Conservation (phyloP, 2,797 vertebrate species). For the Perdix hodgsoniae region DNA sequence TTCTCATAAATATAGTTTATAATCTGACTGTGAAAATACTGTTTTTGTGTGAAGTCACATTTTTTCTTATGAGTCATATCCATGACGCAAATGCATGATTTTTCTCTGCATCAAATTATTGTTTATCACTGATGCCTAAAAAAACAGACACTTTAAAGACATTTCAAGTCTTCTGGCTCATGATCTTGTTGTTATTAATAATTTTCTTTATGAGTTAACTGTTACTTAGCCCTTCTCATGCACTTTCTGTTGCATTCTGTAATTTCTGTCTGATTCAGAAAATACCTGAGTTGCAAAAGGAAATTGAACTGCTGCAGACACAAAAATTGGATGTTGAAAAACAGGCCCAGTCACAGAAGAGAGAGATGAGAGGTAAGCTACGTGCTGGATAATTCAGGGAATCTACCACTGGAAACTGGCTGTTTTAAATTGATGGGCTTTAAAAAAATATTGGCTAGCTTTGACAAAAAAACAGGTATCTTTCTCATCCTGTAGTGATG, state of each 20-base stretch:
- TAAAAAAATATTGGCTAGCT: neutral
- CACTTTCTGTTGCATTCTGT: neutral
- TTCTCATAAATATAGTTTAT: neutral
- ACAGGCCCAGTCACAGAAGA: conserved; percentile 86
- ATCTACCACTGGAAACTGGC: fast-evolving
- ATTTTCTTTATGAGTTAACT: neutral
- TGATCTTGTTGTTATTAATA: neutral
- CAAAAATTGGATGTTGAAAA: conserved; percentile 87
- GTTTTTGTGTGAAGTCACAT: neutral
- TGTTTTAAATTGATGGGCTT: neutral
- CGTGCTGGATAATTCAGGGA: neutral
- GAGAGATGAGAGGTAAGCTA: conserved; percentile 88
- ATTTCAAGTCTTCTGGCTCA: neutral
- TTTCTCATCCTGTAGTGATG: neutral
- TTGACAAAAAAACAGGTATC: neutral
- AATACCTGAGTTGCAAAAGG: conserved; percentile 91
- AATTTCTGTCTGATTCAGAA: conserved; percentile 72
- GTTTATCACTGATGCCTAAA: neutral
- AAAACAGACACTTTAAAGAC: neutral
- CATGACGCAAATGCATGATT: neutral
- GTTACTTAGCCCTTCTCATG: neutral
- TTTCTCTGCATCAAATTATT: neutral
- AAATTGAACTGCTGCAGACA: conserved; percentile 89
- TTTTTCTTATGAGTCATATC: neutral
- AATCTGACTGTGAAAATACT: neutral